Conservation (phyloP, 1,140 invertebrate genomes). For the Paraescarpia echinospica region DNA sequence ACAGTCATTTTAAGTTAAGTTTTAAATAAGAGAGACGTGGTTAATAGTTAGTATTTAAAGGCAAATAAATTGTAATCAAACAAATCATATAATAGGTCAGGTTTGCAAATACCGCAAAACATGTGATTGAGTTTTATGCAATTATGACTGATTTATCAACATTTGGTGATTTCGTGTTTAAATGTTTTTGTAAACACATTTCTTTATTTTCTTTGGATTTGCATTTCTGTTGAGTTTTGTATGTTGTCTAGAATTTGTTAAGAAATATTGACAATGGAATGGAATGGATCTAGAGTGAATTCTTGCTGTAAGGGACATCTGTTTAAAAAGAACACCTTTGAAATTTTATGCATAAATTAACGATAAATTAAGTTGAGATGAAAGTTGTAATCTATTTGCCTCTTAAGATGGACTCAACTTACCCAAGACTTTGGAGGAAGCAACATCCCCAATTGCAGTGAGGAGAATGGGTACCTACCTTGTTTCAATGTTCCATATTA, state of each 20-base stretch:
- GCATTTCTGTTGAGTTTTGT: background rate
- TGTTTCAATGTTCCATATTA: background rate
- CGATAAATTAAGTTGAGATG: background rate
- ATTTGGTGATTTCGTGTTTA: background rate
- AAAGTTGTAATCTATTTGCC: slow-evolving; percentile 6
- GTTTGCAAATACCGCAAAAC: background rate
- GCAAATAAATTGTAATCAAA: background rate
- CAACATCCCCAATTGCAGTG: slow-evolving; percentile 12
- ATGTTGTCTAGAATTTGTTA: background rate
- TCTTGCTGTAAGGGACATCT: background rate
- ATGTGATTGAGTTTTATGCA: background rate
- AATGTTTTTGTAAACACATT: background rate
- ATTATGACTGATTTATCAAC: background rate
- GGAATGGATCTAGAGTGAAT: background rate
- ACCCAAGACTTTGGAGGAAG: slow-evolving; percentile 15
- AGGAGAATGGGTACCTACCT: slow-evolving; percentile 9
- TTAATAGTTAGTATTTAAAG: background rate
- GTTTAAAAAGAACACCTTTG: too few species aligned
- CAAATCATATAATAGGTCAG: background rate
- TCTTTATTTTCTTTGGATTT: background rate
- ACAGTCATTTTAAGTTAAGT: too few species aligned
- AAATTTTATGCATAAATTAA: background rate
- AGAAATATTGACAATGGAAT: background rate
- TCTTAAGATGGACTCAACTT: slow-evolving; percentile 15
- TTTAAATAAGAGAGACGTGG: too few species aligned